Evolutionary conservation across 2,888 invertebrate genomes (phyloP).

Genomic region (Platycheirus albimanus): DNA sequence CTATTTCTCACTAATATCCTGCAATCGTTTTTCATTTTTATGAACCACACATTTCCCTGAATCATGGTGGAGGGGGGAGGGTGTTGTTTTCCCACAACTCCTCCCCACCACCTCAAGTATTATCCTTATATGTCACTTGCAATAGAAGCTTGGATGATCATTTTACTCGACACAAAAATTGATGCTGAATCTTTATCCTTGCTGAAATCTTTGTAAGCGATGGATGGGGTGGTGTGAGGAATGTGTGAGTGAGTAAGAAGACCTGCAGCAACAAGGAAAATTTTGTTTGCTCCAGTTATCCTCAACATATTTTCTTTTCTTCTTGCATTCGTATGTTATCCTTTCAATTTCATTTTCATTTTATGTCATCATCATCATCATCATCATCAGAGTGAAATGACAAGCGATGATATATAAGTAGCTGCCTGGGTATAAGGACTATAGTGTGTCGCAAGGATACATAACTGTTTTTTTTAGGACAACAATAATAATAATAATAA

Average conservation of each 20-base stretch:
- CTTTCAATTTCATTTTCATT: constrained; percentile 59
- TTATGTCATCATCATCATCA: constrained; percentile 40
- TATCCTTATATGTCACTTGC: constrained; percentile 61
- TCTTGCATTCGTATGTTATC: constrained; percentile 50
- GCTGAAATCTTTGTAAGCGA: constrained; percentile 28
- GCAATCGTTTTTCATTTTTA: constrained; percentile 60
- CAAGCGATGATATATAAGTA: constrained; percentile 65
- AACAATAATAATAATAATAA: constrained; percentile 42
- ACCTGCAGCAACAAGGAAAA: constrained; percentile 50
- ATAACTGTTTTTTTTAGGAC: constrained; percentile 15
- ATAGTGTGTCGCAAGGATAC: neutral
- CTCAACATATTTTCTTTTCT: constrained; percentile 28
- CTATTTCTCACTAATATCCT: constrained; percentile 63
- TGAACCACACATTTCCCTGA: constrained; percentile 15
- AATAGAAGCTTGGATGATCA: constrained; percentile 63
- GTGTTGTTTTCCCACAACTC: neutral
- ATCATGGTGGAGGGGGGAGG: neutral
- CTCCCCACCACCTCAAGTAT: constrained; percentile 17
- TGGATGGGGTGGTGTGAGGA: constrained; percentile 8
- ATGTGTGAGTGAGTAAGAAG: constrained; percentile 20
- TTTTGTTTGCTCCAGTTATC: constrained; percentile 64
- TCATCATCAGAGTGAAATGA: constrained; percentile 46
- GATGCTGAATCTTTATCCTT: constrained; percentile 62
- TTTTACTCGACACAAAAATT: constrained; percentile 68
- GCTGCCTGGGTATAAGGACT: constrained; percentile 35